These are phyloP conservation scores for Brachypteracias leptosomus DNA, from an alignment of 2,113 vertebrate genomes.

Conservation along the genomic window DNA sequence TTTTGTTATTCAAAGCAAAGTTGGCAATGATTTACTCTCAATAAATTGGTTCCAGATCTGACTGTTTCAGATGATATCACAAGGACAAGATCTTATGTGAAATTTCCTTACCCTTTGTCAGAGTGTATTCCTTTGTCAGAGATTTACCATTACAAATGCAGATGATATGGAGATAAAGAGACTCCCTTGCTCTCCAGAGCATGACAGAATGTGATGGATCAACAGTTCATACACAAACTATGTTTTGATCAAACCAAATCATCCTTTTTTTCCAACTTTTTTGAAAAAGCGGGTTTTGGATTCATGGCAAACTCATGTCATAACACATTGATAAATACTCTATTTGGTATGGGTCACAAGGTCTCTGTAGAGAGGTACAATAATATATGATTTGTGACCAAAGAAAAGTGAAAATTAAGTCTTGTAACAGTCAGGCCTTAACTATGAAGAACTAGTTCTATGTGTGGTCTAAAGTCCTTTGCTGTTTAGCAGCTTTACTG, in stretches of 20 bases:
- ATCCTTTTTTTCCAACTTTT: background rate
- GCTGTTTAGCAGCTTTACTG: background rate
- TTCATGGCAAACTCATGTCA: background rate
- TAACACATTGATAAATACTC: background rate
- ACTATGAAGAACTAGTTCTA: background rate
- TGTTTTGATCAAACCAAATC: background rate
- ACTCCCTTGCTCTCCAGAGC: background rate
- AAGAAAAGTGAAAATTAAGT: background rate
- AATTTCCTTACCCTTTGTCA: constrained; percentile 31
- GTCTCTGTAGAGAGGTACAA: background rate
- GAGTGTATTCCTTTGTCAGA: constrained; percentile 13
- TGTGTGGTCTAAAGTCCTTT: background rate
- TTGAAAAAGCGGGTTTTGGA: background rate
- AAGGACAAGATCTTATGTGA: constrained; percentile 13
- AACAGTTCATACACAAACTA: background rate
- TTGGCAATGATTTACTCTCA: constrained; percentile 49
- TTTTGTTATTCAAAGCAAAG: constrained; percentile 48
- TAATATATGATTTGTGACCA: background rate
- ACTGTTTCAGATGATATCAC: constrained; percentile 32
- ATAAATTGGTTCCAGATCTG: constrained; percentile 35
- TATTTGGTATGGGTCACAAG: background rate
- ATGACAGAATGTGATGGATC: background rate
- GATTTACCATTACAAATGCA: constrained; percentile 21
- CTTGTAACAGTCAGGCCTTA: background rate
- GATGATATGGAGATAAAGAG: background rate